Conservation (phyloP, 2,888 invertebrate genomes). For the Molorchus minor region DNA sequence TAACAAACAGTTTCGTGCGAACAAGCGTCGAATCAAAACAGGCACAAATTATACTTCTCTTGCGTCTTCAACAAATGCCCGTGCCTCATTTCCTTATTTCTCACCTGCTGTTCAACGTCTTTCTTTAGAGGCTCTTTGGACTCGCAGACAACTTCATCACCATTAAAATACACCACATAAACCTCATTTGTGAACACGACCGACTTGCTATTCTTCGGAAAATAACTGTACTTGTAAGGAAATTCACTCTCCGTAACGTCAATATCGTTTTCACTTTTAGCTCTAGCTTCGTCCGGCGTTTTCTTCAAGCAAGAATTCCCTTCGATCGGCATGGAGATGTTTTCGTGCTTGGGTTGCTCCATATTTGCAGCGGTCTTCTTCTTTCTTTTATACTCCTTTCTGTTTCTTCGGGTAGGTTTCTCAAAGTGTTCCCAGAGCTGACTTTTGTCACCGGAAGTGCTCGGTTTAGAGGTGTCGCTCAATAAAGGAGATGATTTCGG, state of each 20-base stretch:
- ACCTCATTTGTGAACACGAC: constrained; percentile 66
- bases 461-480: constrained; percentile 33
- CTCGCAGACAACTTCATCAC: constrained; percentile 63
- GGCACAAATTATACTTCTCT: constrained; percentile 49
- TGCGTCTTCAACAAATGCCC: constrained; percentile 59
- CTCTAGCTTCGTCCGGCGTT: constrained; percentile 25
- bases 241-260: constrained; percentile 39
- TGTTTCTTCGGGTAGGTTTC: constrained; percentile 51
- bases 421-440: constrained; percentile 57
- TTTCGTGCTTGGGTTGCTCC: constrained; percentile 36
- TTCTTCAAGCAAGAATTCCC: constrained; percentile 35
- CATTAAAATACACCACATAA: constrained; percentile 71
- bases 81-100: constrained; percentile 70
- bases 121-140: constrained; percentile 70
- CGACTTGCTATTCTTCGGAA: constrained; percentile 61
- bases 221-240: constrained; percentile 51
- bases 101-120: constrained; percentile 71
- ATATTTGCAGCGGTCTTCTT: constrained; percentile 33
- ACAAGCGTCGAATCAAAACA: constrained; percentile 42
- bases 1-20: neutral
- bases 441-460: constrained; percentile 44
- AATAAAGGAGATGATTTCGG: constrained; percentile 46
- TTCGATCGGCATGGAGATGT: constrained; percentile 32
- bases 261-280: constrained; percentile 18
- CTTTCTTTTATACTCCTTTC: constrained; percentile 53